Conservation (phyloP, 2,113 vertebrate species). For the Oxyruncus cristatus region DNA sequence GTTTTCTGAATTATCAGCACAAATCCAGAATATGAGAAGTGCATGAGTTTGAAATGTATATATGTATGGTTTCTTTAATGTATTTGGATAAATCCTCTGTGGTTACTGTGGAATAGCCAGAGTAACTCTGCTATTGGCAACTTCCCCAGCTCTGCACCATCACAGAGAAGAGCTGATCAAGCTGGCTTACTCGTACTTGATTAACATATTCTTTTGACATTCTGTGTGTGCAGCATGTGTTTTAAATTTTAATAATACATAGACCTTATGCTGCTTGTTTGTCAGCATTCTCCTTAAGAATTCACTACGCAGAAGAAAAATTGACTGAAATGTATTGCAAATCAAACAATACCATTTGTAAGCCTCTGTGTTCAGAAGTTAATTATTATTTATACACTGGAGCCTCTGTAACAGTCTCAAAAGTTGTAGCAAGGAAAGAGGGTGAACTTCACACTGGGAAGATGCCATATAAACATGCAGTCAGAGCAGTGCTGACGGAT, state of each 20-base stretch:
- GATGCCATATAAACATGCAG: not conserved
- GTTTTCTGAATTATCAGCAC: not conserved
- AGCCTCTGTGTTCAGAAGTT: slow-evolving; percentile 13
- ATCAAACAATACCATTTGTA: slow-evolving; percentile 33
- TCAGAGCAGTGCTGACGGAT: not conserved
- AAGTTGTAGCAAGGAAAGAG: not conserved
- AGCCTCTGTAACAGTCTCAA: not conserved
- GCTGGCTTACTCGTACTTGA: slow-evolving; percentile 2
- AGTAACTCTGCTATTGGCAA: not conserved
- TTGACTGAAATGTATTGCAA: not conserved
- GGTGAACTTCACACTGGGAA: not conserved
- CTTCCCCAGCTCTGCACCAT: slow-evolving; percentile 5
- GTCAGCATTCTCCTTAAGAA: slow-evolving; percentile 26
- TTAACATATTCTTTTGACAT: slow-evolving; percentile 61
- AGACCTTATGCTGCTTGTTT: slow-evolving; percentile 52
- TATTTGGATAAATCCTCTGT: not conserved
- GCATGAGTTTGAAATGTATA: not conserved
- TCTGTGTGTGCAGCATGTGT: slow-evolving; percentile 49
- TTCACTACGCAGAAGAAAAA: not conserved
- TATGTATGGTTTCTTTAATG: not conserved
- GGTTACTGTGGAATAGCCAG: not conserved
- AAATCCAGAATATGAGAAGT: not conserved
- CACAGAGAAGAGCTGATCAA: slow-evolving; percentile 14
- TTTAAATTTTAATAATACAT: slow-evolving; percentile 61
- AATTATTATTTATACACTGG: slow-evolving; percentile 44